phyloP scores from a whole-genome alignment of 2,113 vertebrate species.

The Toxotes chatareus region DNA sequence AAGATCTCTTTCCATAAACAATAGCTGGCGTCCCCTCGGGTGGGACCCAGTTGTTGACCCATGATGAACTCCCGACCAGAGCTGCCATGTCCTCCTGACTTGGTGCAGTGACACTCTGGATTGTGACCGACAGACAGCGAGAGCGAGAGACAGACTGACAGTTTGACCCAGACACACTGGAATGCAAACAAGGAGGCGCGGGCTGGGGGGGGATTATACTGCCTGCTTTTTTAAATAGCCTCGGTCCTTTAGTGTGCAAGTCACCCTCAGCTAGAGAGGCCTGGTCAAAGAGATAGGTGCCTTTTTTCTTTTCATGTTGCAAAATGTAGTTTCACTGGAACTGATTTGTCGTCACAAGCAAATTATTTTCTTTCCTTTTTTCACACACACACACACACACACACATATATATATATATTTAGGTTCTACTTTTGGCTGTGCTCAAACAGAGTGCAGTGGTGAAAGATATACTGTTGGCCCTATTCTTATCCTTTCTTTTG shows the following conservation, averaged over 20 bases:
- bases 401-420: not conserved
- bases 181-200: slow-evolving; percentile 68
- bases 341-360: slow-evolving; percentile 55
- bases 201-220: slow-evolving; percentile 66
- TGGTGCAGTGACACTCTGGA: slow-evolving; percentile 54
- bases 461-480: slow-evolving; percentile 59
- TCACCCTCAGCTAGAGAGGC: slow-evolving; percentile 29
- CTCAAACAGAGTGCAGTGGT: slow-evolving; percentile 56
- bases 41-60: slow-evolving; percentile 73
- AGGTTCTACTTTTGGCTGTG: slow-evolving; percentile 30
- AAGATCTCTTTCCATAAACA: slow-evolving; percentile 65
- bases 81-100: slow-evolving; percentile 74
- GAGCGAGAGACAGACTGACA: slow-evolving; percentile 67
- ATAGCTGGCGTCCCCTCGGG: slow-evolving; percentile 55
- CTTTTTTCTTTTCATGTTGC: slow-evolving; percentile 50
- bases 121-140: slow-evolving; percentile 65
- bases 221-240: slow-evolving; percentile 59
- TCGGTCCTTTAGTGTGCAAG: slow-evolving; percentile 38
- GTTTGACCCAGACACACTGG: slow-evolving; percentile 73
- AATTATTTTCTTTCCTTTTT: slow-evolving; percentile 51
- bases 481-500: slow-evolving; percentile 60
- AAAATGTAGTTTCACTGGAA: slow-evolving; percentile 52
- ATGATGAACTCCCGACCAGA: slow-evolving; percentile 76
- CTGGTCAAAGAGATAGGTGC: slow-evolving; percentile 56
- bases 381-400: no score